phyloP scores from a whole-genome alignment of 2,113 vertebrate genomes.

The Actenoides lindsayi region DNA sequence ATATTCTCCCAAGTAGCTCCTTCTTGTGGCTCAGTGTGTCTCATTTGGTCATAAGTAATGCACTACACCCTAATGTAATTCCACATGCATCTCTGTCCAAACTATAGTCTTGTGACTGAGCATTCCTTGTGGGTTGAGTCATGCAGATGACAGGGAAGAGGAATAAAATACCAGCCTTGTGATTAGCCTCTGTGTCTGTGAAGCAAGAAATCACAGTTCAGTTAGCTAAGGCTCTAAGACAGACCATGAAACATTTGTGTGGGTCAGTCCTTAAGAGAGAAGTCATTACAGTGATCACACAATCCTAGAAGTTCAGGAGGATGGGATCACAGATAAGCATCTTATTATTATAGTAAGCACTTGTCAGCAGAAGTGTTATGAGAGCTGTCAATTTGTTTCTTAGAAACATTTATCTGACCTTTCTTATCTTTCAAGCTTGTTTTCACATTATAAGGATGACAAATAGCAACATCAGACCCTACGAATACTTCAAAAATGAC shows the following conservation, averaged over 20 bases:
- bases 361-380: not conserved
- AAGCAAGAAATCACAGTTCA: not conserved
- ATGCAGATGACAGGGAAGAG: not conserved
- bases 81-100: not conserved
- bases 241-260: not conserved
- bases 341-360: not conserved
- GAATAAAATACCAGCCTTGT: not conserved
- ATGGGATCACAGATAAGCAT: not conserved
- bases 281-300: not conserved
- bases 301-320: not conserved
- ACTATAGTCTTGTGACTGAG: not conserved
- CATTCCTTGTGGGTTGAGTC: not conserved
- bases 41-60: not conserved
- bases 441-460: not conserved
- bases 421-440: constrained; percentile 5
- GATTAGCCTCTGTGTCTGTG: not conserved
- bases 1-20: not conserved
- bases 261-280: not conserved
- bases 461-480: not conserved
- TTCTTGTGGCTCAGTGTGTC: not conserved
- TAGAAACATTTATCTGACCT: not conserved
- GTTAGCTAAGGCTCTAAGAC: not conserved
- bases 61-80: not conserved
- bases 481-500: not conserved
- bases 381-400: not conserved